A percentile compares a stretch with the other conserved stretches of the same genome.
phyloP scores from a whole-genome alignment of 2,113 vertebrate genomes.

The Rhodinocichla rosea region DNA sequence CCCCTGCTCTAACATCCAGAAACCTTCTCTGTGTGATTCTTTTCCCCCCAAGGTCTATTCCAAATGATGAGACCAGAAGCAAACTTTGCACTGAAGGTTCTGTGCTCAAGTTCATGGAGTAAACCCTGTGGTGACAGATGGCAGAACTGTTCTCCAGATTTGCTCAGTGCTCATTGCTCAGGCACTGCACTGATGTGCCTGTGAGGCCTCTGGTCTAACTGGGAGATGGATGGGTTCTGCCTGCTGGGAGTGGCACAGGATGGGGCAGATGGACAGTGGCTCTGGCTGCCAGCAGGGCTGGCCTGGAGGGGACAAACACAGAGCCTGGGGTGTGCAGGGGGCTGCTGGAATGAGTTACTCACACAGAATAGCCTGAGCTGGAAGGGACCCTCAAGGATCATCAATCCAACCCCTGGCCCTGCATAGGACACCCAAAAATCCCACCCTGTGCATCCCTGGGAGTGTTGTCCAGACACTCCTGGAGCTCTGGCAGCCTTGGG shows the following conservation, averaged over 20 bases:
- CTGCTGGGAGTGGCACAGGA: background rate
- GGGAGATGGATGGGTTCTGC: background rate
- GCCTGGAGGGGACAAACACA: fast-evolving
- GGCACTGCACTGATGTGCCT: background rate
- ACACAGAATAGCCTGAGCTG: background rate
- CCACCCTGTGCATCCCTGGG: background rate
- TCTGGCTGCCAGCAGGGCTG: background rate
- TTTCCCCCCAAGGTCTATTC: background rate
- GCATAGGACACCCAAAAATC: background rate
- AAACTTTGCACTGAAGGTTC: background rate
- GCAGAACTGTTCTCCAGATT: background rate
- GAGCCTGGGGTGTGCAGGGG: fast-evolving
- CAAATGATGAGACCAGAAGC: background rate
- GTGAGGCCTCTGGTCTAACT: fast-evolving
- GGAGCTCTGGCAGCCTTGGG: background rate
- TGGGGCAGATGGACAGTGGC: background rate
- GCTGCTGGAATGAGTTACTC: background rate
- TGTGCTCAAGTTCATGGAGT: background rate
- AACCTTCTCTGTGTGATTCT: background rate
- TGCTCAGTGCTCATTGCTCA: background rate
- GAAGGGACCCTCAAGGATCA: background rate
- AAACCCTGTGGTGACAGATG: background rate
- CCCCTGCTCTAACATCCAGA: background rate
- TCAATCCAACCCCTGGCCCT: background rate
- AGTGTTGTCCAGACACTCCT: fast-evolving